A percentile compares a stretch with the other conserved stretches of the same genome.
Conservation (phyloP, 1,140 invertebrate species). For the Megalonaias nervosa region DNA sequence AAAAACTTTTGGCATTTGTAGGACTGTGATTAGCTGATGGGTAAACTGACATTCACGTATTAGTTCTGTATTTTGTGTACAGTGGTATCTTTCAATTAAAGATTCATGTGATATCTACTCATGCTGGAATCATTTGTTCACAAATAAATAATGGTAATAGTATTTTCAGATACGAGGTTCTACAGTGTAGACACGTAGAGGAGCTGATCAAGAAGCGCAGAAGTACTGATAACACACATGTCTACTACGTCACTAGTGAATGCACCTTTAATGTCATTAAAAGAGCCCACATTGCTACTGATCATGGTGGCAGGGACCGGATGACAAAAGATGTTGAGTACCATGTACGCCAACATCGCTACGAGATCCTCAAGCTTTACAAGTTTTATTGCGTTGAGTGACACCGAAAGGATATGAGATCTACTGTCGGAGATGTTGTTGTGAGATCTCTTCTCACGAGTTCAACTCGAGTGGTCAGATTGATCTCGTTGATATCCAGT, state of each 20-base stretch:
- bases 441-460: slow-evolving; percentile 5
- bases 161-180: too few species aligned
- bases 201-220: too few species aligned
- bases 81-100: too few species aligned
- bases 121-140: too few species aligned
- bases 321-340: slow-evolving; percentile 32
- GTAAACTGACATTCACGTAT: too few species aligned
- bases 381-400: slow-evolving; percentile 30
- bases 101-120: too few species aligned
- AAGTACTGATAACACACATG: background rate
- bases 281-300: slow-evolving; percentile 29
- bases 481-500: slow-evolving; percentile 11
- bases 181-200: too few species aligned
- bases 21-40: too few species aligned
- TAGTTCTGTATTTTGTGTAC: too few species aligned
- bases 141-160: too few species aligned
- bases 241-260: slow-evolving; percentile 22
- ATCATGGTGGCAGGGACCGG: slow-evolving; percentile 35
- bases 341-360: slow-evolving; percentile 34
- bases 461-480: slow-evolving; percentile 5
- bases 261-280: slow-evolving; percentile 34
- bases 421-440: slow-evolving; percentile 1
- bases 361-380: slow-evolving; percentile 21
- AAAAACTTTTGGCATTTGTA: too few species aligned
- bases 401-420: slow-evolving; percentile 7